A percentile compares a stretch with the other conserved stretches of the same genome.
Conservation (phyloP, 2,113 vertebrate genomes). For the Ibidorhyncha struthersii region DNA sequence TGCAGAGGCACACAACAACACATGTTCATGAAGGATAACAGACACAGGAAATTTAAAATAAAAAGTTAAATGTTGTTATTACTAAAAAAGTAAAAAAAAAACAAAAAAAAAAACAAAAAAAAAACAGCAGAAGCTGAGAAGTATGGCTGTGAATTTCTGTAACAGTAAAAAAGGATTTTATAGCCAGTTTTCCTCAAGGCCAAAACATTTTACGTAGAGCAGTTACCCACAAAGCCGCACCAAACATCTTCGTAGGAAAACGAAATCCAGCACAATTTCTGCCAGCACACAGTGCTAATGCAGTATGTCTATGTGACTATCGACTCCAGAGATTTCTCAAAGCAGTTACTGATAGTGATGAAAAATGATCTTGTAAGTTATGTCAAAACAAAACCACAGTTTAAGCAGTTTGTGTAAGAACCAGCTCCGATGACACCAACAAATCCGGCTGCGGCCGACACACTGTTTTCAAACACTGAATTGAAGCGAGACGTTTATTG, state of each 20-base stretch:
- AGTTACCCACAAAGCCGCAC: background rate
- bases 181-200: background rate
- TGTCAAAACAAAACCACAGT: background rate
- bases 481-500: background rate
- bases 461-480: background rate
- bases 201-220: background rate
- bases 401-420: background rate
- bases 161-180: background rate
- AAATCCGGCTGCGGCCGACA: background rate
- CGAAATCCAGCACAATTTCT: background rate
- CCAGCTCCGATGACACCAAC: background rate
- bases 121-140: background rate
- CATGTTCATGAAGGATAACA: background rate
- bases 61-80: background rate
- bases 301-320: background rate
- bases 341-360: background rate
- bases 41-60: background rate
- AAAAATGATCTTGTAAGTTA: background rate
- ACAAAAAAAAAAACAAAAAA: background rate
- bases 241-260: background rate
- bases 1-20: background rate
- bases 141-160: background rate
- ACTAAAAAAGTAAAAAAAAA: background rate
- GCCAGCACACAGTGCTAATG: background rate
- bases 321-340: background rate